A percentile compares a stretch with the other conserved stretches of the same genome.
Evolutionary conservation across 2,113 vertebrate genomes (phyloP).

Genomic region (Trematomus loennbergii): DNA sequence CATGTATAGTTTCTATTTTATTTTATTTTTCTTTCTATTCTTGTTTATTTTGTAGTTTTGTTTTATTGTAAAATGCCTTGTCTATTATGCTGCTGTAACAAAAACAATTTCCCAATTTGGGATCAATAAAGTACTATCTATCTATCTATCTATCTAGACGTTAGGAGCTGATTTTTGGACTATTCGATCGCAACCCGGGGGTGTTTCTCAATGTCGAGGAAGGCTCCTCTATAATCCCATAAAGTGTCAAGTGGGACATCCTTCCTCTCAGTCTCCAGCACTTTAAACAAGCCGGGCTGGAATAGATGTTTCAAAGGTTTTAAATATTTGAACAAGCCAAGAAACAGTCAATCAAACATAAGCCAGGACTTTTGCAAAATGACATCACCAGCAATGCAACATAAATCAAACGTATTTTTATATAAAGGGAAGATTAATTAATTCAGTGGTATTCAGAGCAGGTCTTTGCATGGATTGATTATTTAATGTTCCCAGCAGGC

Average conservation of each 20-base stretch:
- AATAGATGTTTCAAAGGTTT: slow-evolving; percentile 31
- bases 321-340: slow-evolving; percentile 61
- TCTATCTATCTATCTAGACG: no score
- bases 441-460: neutral
- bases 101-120: no score
- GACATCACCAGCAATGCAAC: neutral
- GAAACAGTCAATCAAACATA: slow-evolving; percentile 54
- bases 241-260: slow-evolving; percentile 42
- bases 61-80: no score
- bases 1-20: no score
- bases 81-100: no score
- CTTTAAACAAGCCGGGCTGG: slow-evolving; percentile 40
- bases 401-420: slow-evolving; percentile 12
- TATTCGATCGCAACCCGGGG: no score
- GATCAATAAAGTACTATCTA: no score
- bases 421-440: neutral
- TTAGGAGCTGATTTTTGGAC: no score
- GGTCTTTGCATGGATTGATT: neutral
- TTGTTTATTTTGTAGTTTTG: no score
- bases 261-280: slow-evolving; percentile 41
- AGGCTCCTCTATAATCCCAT: neutral
- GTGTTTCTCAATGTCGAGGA: no score
- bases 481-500: no score
- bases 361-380: slow-evolving; percentile 29
- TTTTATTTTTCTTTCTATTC: no score